Evolutionary conservation across 2,888 invertebrate genomes (phyloP), one percentile per base, ranked within the genome.

Genomic region (Hydropsyche betteni): DNA sequence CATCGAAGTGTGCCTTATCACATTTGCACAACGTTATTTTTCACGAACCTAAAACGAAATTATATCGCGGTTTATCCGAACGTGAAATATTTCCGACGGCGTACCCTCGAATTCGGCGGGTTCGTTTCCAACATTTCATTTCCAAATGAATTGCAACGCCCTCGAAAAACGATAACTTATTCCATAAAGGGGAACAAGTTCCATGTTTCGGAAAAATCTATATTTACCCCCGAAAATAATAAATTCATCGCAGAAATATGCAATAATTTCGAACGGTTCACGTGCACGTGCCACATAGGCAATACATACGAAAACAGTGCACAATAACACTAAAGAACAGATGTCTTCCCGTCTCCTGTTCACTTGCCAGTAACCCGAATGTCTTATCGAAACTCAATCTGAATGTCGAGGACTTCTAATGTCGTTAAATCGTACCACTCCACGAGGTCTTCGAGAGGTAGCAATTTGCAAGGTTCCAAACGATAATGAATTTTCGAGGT

Each of bases 401-500:
- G 24, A 58, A 58, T 24, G 58, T 58, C 58, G 58, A 58, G 58
- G 58, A 58, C 58, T 12, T 64, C 34, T 33, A 24, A 34, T 36
- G 64, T n/a, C 61, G 34, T 36, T 12, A 7, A 36, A 36, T 33
- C 36, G 34, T 34, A 12, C 34, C 34, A 44, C 7, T 44, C 10
- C n/a, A 10, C 64, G 36, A 36, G 64, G 64, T 64, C 64, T 64
- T 24, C 36, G 36, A 64, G 36, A 34, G 64, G 12, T 64, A 36
- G 33, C 10, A 64, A 64, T 64, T 64, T 64, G 64, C 64, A 64
- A 64, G n/a, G 64, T 36, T 64, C 64, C 34, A 36, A 64, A 34
- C 64, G 64, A 64, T 64, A 64, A 64, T 64, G 64, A 36, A 44
- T 34, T 64, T 12, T 64, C 64, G 64, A 64, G 64, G 64, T 36